Base-by-base conservation (phyloP, 2,797 vertebrate species). In the Halcyon chelicuti region DNA sequence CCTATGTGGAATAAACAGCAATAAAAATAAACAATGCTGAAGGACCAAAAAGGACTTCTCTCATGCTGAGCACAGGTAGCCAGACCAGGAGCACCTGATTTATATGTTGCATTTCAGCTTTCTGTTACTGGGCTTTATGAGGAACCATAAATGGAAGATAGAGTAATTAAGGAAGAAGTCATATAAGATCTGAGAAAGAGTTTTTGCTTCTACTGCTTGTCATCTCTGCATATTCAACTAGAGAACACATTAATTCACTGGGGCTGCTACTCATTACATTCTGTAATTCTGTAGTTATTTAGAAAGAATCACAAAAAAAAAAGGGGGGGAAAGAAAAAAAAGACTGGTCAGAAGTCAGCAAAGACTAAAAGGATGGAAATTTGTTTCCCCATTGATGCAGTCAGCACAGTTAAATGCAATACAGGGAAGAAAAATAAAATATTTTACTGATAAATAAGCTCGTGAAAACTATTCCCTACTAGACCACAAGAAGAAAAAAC, bases 91-190 rank as follows among this genome's bases (percentile, higher is more conserved):
- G 19, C 8, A 51, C 22, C 8, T 57, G 70, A 88, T 84, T 90
- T 92, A 71, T 84, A 14, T 20, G 26, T n/a, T 62, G 29, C 8
- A 46, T 94, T 96, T 81, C 86, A 86, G 29, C 49, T 83, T 93
- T 78, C 29, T 0, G 2, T 88, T 67, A 78, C 49, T 22, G 19
- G 73, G 51, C 49, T 93, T 90, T 92, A 88, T 65, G 66, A 61
- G 46, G 13, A 90, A 84, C 35, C 46, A 78, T 95, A 95, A 86
- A 90, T 39, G 23, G 60, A 90, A 84, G 55, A 67, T 14, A 86
- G 60, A 70, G 35, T 88, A 94, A 88, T 93, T 96, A 93, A 81
- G 80, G 71, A 86, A 74, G 73, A 60, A 72, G 84, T 51, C 21
- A 66, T 49, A 29, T n/a, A 84, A 68, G 66, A 52, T 33, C 49